Conservation (phyloP, 2,113 vertebrate genomes). For the Rhabdornis inornatus region DNA sequence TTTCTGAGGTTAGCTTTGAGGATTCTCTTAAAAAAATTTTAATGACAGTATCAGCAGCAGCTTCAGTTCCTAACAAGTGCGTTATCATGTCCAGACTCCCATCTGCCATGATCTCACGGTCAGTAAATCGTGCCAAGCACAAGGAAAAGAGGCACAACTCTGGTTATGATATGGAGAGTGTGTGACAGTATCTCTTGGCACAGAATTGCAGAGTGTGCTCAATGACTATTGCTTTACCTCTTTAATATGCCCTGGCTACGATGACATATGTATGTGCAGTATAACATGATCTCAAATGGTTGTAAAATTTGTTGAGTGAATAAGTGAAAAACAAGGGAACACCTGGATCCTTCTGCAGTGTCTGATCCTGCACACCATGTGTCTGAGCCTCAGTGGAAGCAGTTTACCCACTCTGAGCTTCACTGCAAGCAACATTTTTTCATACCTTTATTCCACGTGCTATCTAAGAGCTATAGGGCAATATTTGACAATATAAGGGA, state of each 20-base stretch:
- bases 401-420: background rate
- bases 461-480: background rate
- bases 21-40: background rate
- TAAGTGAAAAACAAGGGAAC: constrained; percentile 11
- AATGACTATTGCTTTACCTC: background rate
- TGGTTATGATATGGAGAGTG: background rate
- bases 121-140: constrained; percentile 8
- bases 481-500: background rate
- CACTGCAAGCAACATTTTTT: background rate
- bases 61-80: background rate
- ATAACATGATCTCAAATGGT: constrained; percentile 10
- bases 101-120: constrained; percentile 56
- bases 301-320: constrained; percentile 44
- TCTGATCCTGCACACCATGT: background rate
- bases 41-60: constrained; percentile 27
- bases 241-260: background rate
- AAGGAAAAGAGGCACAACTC: constrained; percentile 3
- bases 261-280: constrained; percentile 5
- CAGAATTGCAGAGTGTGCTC: background rate
- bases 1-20: constrained; percentile 34
- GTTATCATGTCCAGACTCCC: constrained; percentile 48
- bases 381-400: background rate
- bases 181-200: constrained; percentile 42
- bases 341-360: background rate
- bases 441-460: background rate